Conservation (phyloP, 2,113 vertebrate species). For the Syngnathoides biaculeatus region DNA sequence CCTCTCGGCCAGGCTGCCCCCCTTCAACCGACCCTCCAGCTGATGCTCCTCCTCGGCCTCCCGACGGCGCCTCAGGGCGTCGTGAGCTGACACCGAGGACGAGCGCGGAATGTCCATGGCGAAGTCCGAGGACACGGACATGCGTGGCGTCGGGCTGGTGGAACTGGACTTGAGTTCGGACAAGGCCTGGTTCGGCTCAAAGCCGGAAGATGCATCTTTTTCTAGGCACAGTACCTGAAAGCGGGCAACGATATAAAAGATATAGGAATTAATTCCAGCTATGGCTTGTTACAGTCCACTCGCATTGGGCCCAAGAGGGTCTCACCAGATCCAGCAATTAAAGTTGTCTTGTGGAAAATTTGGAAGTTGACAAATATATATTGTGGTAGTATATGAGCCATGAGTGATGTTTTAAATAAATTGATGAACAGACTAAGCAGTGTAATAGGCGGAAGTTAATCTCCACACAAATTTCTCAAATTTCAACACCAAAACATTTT, state of each 20-base stretch:
- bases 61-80: slow-evolving; percentile 25
- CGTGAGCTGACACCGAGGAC: slow-evolving; percentile 35
- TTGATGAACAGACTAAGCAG: too few relatives aligned
- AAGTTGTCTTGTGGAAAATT: too few relatives aligned
- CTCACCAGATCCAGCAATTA: too few relatives aligned
- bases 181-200: slow-evolving; percentile 75
- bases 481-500: too few relatives aligned
- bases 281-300: too few relatives aligned
- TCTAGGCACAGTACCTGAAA: slow-evolving; percentile 82
- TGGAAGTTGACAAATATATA: too few relatives aligned
- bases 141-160: background rate
- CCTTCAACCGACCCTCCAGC: slow-evolving; percentile 7
- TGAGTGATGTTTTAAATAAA: too few relatives aligned
- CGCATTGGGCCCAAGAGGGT: too few relatives aligned
- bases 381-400: too few relatives aligned
- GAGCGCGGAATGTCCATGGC: slow-evolving; percentile 9
- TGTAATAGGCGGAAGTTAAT: too few relatives aligned
- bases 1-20: slow-evolving; percentile 50
- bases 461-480: too few relatives aligned
- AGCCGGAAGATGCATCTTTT: slow-evolving; percentile 50
- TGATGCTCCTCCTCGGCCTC: slow-evolving; percentile 8
- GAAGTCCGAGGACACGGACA: slow-evolving; percentile 32
- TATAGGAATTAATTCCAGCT: too few relatives aligned
- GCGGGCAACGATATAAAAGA: background rate
- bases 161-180: slow-evolving; percentile 76